Percentiles rank a stretch among this genome's conserved stretches.
Evolutionary conservation across 2,888 invertebrate genomes (phyloP).

Genomic region (Terebella lapidaria): DNA sequence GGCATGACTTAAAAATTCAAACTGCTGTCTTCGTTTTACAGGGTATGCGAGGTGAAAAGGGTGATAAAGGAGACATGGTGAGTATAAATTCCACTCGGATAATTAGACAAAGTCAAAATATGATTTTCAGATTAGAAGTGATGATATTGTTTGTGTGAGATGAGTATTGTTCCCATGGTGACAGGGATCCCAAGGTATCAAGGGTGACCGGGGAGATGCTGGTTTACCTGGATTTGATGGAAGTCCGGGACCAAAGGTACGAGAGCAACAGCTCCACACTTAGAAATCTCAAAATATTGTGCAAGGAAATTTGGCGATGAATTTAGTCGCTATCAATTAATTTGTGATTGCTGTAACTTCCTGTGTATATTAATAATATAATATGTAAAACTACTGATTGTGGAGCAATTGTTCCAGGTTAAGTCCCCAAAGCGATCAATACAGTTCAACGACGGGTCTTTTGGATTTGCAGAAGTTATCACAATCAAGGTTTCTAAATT

Average conservation of each 20-base stretch:
- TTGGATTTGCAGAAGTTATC: slow-evolving; percentile 91
- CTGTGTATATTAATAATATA: too few species aligned
- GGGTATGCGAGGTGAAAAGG: background rate
- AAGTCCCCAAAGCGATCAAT: slow-evolving; percentile 22
- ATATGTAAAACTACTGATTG: background rate
- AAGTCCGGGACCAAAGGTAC: slow-evolving; percentile 59
- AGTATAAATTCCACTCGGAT: too few species aligned
- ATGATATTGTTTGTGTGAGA: too few species aligned
- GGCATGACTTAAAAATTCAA: too few species aligned
- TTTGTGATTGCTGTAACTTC: background rate
- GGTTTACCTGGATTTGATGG: slow-evolving; percentile 34
- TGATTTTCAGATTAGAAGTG: too few species aligned
- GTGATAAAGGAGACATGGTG: background rate
- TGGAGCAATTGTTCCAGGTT: slow-evolving; percentile 4
- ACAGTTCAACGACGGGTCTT: slow-evolving; percentile 63
- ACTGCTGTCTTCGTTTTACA: too few species aligned
- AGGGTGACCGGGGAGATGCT: slow-evolving; percentile 25
- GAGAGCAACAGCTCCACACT: too few species aligned
- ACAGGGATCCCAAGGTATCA: too few species aligned
- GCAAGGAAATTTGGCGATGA: too few species aligned
- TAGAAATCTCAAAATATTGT: too few species aligned
- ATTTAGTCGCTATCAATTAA: background rate
- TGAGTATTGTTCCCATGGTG: too few species aligned
- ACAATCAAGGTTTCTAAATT: slow-evolving; percentile 96
- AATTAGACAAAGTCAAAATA: too few species aligned